Evolutionary conservation across 2,888 invertebrate genomes (phyloP).

Genomic region (Drosophila nr. perissopoda): DNA sequence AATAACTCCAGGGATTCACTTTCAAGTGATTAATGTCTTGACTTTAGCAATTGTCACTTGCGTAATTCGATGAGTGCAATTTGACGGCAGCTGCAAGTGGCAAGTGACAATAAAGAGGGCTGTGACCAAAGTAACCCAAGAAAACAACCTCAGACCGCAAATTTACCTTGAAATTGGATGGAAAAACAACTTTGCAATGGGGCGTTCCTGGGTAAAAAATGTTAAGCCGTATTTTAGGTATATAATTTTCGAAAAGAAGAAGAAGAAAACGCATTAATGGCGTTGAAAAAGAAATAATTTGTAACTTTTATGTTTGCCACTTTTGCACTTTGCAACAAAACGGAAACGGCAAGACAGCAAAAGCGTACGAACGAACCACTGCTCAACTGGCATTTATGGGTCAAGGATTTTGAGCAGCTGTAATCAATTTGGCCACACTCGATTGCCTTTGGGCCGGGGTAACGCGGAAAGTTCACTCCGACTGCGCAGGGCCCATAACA

Average conservation of each 20-base stretch:
- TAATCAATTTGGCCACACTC: conserved; percentile 69
- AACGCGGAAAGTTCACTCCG: conserved; percentile 49
- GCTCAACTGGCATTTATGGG: conserved; percentile 54
- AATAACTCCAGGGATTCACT: background rate
- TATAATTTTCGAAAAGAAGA: conserved; percentile 45
- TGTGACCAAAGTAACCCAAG: background rate
- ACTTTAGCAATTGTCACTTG: conserved; percentile 6
- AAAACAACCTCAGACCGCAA: conserved; percentile 30
- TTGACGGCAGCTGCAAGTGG: conserved; percentile 17
- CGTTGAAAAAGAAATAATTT: conserved; percentile 15
- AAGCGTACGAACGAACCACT: conserved; percentile 14
- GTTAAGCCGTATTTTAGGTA: conserved; percentile 13
- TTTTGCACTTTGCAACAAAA: conserved; percentile 64
- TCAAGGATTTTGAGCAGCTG: conserved; percentile 55
- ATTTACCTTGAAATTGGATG: conserved; percentile 62
- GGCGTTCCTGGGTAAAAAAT: conserved; percentile 30
- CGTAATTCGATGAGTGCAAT: conserved; percentile 16
- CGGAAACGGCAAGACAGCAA: conserved; percentile 62
- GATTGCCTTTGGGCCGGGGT: conserved; percentile 51
- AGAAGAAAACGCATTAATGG: conserved; percentile 48
- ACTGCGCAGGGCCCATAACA: conserved; percentile 27
- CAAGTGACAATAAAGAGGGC: conserved; percentile 27
- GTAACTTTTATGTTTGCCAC: conserved; percentile 31
- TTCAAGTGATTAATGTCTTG: background rate
- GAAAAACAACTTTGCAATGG: conserved; percentile 35